Conservation (phyloP, 2,113 vertebrate species). For the Ascaphus truei region DNA sequence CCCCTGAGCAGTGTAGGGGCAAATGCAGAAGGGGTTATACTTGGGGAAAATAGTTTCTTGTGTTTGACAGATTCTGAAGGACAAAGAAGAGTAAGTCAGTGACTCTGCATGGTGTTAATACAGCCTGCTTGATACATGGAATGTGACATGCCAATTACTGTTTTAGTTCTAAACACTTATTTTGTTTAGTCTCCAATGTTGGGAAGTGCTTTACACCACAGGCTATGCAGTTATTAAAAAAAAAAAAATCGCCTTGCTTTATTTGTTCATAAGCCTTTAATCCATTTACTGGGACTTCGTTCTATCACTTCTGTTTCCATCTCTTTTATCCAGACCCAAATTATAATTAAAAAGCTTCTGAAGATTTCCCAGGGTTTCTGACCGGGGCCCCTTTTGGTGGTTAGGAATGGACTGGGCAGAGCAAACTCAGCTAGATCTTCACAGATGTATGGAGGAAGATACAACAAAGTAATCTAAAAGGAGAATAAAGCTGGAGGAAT, state of each 20-base stretch:
- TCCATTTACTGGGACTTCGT: constrained; percentile 18
- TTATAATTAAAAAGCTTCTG: constrained; percentile 22
- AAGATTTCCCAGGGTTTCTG: constrained; percentile 12
- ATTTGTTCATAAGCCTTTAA: constrained; percentile 23
- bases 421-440: neutral
- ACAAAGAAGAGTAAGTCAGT: neutral
- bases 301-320: neutral
- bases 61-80: neutral
- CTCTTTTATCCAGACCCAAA: constrained; percentile 18
- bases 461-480: neutral
- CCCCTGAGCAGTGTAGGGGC: too few relatives aligned
- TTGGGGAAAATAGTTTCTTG: too few relatives aligned
- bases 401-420: neutral
- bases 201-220: constrained; percentile 3
- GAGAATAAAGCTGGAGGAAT: neutral
- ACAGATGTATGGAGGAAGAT: neutral
- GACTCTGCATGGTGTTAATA: neutral
- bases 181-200: neutral
- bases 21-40: too few relatives aligned
- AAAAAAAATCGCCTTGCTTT: neutral
- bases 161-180: neutral
- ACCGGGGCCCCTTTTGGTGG: neutral
- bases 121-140: neutral
- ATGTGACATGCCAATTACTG: neutral
- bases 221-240: constrained; percentile 1